Conservation (phyloP, 2,113 vertebrate genomes). For the Eidolon helvum region DNA sequence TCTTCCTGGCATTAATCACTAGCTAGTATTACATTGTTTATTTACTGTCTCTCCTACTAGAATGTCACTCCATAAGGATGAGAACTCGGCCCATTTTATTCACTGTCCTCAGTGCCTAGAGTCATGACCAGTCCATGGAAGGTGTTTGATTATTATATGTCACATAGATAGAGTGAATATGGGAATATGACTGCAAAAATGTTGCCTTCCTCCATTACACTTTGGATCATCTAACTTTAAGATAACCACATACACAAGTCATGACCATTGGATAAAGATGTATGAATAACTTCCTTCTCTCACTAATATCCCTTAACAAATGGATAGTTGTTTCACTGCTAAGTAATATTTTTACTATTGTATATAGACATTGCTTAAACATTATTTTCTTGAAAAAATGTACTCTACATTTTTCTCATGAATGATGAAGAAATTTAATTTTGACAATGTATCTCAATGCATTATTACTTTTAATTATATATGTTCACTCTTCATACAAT, state of each 20-base stretch:
- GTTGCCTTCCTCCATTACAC: background rate
- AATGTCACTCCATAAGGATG: background rate
- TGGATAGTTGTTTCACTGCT: background rate
- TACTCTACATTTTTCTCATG: background rate
- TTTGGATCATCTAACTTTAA: background rate
- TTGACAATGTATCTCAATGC: background rate
- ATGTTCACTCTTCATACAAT: background rate
- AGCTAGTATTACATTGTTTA: background rate
- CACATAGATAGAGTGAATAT: background rate
- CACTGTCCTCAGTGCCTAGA: background rate
- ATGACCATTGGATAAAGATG: background rate
- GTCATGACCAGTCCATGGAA: background rate
- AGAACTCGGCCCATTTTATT: background rate
- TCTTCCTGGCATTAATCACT: background rate
- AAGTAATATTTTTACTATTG: background rate
- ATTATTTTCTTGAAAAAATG: background rate
- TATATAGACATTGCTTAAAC: background rate
- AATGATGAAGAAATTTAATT: background rate
- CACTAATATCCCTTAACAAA: background rate
- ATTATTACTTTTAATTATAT: background rate
- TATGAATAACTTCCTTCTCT: background rate
- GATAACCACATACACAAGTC: background rate
- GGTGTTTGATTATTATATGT: background rate
- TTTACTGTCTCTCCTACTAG: background rate
- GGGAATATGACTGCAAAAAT: background rate